A percentile compares a stretch with the other conserved stretches of the same genome.
Evolutionary conservation across 2,797 vertebrate genomes (phyloP).

Genomic region (Cetoscarus ocellatus): DNA sequence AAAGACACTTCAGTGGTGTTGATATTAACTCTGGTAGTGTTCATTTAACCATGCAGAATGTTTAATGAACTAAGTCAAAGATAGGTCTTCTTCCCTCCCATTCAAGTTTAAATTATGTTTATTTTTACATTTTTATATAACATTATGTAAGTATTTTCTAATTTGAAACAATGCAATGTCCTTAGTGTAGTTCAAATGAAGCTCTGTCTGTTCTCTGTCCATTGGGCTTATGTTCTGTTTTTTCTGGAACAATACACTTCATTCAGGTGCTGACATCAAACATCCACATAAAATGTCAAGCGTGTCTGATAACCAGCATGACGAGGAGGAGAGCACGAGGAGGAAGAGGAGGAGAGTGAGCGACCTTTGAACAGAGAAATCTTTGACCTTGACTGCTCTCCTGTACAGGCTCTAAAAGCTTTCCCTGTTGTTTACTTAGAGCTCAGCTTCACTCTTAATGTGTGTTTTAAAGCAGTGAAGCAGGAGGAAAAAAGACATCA

Average conservation of each 20-base stretch:
- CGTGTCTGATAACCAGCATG: slow-evolving; percentile 4
- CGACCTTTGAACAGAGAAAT: slow-evolving; percentile 6
- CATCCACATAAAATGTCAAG: slow-evolving; percentile 23
- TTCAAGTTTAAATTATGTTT: no score
- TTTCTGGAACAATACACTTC: slow-evolving; percentile 1
- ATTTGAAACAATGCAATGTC: no score
- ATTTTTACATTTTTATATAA: no score
- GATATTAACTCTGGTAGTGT: no score
- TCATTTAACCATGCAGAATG: no score
- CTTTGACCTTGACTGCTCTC: not conserved
- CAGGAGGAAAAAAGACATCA: not conserved
- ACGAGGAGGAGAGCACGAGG: not conserved
- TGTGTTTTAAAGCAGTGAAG: not conserved
- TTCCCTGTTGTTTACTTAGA: not conserved
- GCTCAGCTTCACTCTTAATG: not conserved
- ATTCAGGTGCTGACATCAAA: not conserved
- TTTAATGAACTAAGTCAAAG: no score
- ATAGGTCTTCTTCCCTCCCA: no score
- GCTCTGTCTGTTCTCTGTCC: no score
- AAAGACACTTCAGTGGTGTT: no score
- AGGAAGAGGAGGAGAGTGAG: slow-evolving; percentile 1
- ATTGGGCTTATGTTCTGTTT: not conserved
- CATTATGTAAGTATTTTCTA: no score
- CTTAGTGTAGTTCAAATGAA: no score
- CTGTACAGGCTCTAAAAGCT: not conserved